These are phyloP conservation scores for Cassiopea xamachana DNA, from an alignment of 30 jellyfish, hydroid and myxozoan species.

Conservation along the genomic window DNA sequence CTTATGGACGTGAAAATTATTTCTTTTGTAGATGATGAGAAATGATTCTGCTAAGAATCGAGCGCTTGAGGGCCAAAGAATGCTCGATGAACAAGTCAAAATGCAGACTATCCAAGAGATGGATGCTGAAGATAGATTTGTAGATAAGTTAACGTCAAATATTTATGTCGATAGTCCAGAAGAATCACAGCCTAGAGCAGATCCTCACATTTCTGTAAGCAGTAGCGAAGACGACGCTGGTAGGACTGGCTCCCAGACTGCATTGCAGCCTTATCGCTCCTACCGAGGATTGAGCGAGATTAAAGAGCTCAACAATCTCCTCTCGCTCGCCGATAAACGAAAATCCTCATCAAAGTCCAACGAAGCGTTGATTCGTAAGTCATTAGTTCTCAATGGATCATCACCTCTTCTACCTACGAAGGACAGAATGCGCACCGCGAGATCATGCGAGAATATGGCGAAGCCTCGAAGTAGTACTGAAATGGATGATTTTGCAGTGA, in stretches of 20 bases:
- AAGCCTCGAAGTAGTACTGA: constrained; percentile 33
- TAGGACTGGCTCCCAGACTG: constrained; percentile 58
- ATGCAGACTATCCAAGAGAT: constrained; percentile 84
- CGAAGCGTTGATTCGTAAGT: constrained; percentile 77
- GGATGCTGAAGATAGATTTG: constrained; percentile 64
- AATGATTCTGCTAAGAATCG: constrained; percentile 49
- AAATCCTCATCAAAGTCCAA: constrained; percentile 74
- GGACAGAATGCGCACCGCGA: constrained; percentile 71
- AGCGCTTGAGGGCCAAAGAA: constrained; percentile 46
- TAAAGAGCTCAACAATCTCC: constrained; percentile 66
- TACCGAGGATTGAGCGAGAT: constrained; percentile 93
- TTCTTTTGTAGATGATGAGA: constrained; percentile 54
- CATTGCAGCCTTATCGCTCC: constrained; percentile 88
- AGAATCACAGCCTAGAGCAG: constrained; percentile 15
- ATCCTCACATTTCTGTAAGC: constrained; percentile 69
- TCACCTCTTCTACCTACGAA: constrained; percentile 71
- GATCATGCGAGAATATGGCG: constrained; percentile 73
- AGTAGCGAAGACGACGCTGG: constrained; percentile 87
- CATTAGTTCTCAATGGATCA: constrained; percentile 72
- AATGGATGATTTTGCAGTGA: constrained; percentile 46
- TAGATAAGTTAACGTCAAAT: constrained; percentile 39
- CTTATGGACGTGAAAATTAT: neutral
- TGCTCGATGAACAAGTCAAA: constrained; percentile 64
- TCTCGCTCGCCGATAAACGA: constrained; percentile 62
- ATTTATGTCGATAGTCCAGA: constrained; percentile 26